phyloP scores from a whole-genome alignment of 2,113 vertebrate species.

The Theristicus caerulescens region DNA sequence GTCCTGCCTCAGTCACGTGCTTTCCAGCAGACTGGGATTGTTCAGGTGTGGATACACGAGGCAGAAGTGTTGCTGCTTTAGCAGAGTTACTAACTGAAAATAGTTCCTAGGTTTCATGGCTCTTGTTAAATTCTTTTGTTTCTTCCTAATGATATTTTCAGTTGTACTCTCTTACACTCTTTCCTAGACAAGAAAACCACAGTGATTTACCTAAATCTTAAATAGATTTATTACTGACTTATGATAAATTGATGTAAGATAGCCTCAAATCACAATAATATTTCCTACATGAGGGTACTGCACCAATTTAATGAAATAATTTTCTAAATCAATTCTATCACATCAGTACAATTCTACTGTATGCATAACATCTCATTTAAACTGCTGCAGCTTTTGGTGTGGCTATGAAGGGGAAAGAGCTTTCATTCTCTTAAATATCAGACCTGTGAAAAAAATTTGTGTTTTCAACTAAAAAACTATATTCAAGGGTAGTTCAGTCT shows the following conservation, averaged over 20 bases:
- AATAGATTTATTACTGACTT: constrained; percentile 3
- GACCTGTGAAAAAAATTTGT: neutral
- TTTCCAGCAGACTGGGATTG: neutral
- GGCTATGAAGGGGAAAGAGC: neutral
- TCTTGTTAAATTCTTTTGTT: neutral
- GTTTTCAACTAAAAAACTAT: neutral
- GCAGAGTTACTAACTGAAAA: neutral
- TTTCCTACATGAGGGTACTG: neutral
- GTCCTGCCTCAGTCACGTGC: rapidly evolving
- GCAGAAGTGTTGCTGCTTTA: neutral
- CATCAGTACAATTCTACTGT: neutral
- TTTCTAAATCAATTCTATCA: neutral
- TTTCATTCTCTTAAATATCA: neutral
- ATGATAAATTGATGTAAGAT: neutral
- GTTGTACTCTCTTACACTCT: neutral
- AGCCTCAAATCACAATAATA: neutral
- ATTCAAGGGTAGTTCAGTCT: neutral
- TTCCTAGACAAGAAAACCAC: neutral
- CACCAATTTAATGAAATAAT: neutral
- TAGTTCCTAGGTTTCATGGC: neutral
- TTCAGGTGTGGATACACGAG: rapidly evolving
- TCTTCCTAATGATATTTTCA: neutral
- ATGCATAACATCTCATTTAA: neutral
- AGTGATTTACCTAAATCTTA: neutral
- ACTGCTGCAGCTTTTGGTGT: neutral